Conservation (phyloP, 1,140 invertebrate species). For the Radopholus similis region DNA sequence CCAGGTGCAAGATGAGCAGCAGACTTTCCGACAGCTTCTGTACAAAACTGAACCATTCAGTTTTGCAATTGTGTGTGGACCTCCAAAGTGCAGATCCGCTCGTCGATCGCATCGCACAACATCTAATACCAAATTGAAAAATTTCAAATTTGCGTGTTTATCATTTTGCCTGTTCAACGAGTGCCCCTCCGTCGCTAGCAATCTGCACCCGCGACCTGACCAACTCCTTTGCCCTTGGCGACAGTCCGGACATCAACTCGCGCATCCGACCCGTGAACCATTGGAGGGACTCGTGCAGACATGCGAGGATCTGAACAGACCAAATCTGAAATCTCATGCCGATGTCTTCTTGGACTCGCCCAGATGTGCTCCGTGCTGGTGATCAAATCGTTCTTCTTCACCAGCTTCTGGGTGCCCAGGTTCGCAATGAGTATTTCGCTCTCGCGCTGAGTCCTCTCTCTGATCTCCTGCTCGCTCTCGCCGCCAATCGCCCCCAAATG, state of each 20-base stretch:
- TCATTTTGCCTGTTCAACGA: slow-evolving; percentile 39
- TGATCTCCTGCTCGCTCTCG: slow-evolving; percentile 64
- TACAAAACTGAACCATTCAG: background rate
- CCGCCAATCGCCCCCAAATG: slow-evolving; percentile 9
- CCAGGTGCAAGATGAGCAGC: slow-evolving; percentile 81
- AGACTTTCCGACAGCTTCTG: slow-evolving; percentile 75
- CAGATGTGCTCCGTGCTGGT: slow-evolving; percentile 52
- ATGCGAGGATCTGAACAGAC: slow-evolving; percentile 67
- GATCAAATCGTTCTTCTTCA: slow-evolving; percentile 48
- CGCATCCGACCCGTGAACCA: slow-evolving; percentile 59
- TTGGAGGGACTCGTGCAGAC: slow-evolving; percentile 85
- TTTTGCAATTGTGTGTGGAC: slow-evolving; percentile 62
- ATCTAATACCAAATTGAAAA: slow-evolving; percentile 18
- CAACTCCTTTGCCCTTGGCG: slow-evolving; percentile 31
- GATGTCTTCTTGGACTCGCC: slow-evolving; percentile 52
- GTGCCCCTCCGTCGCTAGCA: slow-evolving; percentile 18
- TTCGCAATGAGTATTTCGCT: slow-evolving; percentile 77
- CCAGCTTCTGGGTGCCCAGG: slow-evolving; percentile 46
- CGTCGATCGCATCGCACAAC: slow-evolving; percentile 61
- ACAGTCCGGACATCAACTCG: slow-evolving; percentile 22
- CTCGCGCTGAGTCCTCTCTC: slow-evolving; percentile 77
- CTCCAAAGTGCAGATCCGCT: slow-evolving; percentile 76
- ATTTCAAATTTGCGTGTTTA: too few species aligned
- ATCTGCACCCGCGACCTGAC: slow-evolving; percentile 42
- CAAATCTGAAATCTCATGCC: background rate